Base-by-base conservation (phyloP, 2,797 vertebrate genomes). In the Anniella stebbinsi region DNA sequence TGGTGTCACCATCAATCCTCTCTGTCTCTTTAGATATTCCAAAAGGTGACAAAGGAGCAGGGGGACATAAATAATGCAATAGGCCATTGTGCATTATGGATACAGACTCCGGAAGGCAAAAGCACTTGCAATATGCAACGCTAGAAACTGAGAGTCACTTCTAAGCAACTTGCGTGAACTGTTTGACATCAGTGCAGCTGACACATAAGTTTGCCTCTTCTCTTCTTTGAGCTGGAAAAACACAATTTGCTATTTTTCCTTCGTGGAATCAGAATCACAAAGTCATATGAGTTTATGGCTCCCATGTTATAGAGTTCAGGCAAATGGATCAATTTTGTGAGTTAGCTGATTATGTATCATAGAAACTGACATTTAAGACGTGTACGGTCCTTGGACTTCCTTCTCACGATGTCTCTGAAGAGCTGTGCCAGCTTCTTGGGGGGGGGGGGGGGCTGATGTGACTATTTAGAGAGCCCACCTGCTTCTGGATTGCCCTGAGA, bases 51-150 rank as follows among this genome's bases (percentile, higher is more conserved):
- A 57, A 76, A 86, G 67, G 84, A 70, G n/a, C 36, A 63, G 11
- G n/a, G 66, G 38, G 80, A 28, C 57, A 66, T 86, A 89, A 89
- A 89, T 86, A 86, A 89, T 86, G 83, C 66, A 89, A 54, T 2
- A 85, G 73, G 48, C 30, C 48, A 78, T 28, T 70, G 75, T 88
- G 67, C 69, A 70, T 87, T 70, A 80, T 85, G 75, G 82, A 54
- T 80, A 84, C 25, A 41, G n/a, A 76, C n/a, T 45, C 75, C 54
- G 38, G n/a, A 15, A 89, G 66, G 51, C 36, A 60, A 60, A 86
- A 80, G 51, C 21, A 70, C 33, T 84, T 54, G 33, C 41, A n/a
- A 15, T 57, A 66, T 48, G 72, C 33, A 54, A 57, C 7, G 21
- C 70, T 60, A 78, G 66, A 89, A 70, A 23, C 41, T 17, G 48